Evolutionary conservation across 2,888 invertebrate genomes (phyloP), one percentile per base, ranked within the genome.

Genomic region (Aphodius granarius): DNA sequence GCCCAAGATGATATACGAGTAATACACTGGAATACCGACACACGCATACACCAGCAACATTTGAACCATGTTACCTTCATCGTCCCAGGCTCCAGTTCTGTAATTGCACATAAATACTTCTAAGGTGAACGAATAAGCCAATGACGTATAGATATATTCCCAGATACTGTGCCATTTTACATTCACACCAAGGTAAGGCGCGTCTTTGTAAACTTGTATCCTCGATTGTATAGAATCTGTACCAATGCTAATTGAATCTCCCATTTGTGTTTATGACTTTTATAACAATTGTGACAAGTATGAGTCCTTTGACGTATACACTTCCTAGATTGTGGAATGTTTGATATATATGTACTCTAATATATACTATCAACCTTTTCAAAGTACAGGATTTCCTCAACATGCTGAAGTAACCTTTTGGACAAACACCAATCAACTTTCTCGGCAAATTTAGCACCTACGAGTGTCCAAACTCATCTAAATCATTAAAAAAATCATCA

Each of bases 1-100:
- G 4, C 76, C 76, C 62, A 76, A 65, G 22, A 76, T 65, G 21
- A 76, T 72, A 43, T 74, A 66, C 70, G 73, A 73, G 63, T 74
- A 76, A 66, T 71, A 76, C 9, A 76, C 13, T 19, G 76, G 76
- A 5, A 76, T 22, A 0, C 73, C 76, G 6, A 76, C 73, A 3
- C 71, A 71, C 9, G 71, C 21, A 13, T 76, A 73, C 2, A 71
- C 65, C 4, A 76, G 21, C n/a, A 76, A n/a, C 21, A 68, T 71
- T 15, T 73, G 76, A 5, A 76, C 21, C 9, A 74, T 15, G 63
- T 73, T 73, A 63, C 65, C 21, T 72, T 73, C 73, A 2, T 20
- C 68, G 13, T 20, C 68, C 18, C 20, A 19, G 6, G 19, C 21
- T 2, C 68, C 68, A 6, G 22, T 68, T 68, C 21, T 68, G n/a